Percentiles rank a stretch among this genome's conserved stretches.
Evolutionary conservation across 2,888 invertebrate species (phyloP).

Genomic region (Synergus itoensis): DNA sequence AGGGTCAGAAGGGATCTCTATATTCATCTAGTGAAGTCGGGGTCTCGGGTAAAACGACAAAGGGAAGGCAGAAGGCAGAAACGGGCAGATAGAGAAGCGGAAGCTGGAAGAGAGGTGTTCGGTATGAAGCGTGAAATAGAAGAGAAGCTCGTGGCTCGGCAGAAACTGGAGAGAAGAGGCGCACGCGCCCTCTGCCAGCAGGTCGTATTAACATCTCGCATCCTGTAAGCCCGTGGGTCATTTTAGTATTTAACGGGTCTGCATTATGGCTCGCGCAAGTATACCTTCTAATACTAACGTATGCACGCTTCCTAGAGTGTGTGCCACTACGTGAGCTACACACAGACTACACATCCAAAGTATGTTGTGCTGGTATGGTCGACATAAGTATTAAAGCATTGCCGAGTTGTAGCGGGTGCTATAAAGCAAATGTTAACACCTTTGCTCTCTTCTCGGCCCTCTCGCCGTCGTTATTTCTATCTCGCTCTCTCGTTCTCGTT

Average conservation of each 20-base stretch:
- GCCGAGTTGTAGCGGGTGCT: slow-evolving; percentile 49
- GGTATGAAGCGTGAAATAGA: slow-evolving; percentile 35
- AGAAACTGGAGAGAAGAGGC: slow-evolving; percentile 35
- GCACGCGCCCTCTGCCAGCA: slow-evolving; percentile 57
- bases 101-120: slow-evolving; percentile 1
- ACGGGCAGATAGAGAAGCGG: slow-evolving; percentile 48
- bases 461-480: slow-evolving; percentile 23
- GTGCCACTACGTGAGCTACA: slow-evolving; percentile 18
- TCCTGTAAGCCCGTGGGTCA: slow-evolving; percentile 67
- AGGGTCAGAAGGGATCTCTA: slow-evolving; percentile 44
- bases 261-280: slow-evolving; percentile 63
- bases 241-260: slow-evolving; percentile 71
- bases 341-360: slow-evolving; percentile 15
- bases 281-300: slow-evolving; percentile 52
- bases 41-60: background rate
- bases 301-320: slow-evolving; percentile 49
- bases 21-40: slow-evolving; percentile 7
- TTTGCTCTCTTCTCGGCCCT: slow-evolving; percentile 40
- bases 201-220: slow-evolving; percentile 70
- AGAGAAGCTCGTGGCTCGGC: background rate
- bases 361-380: slow-evolving; percentile 51
- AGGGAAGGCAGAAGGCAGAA: slow-evolving; percentile 60
- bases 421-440: slow-evolving; percentile 50
- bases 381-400: slow-evolving; percentile 68
- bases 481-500: slow-evolving; percentile 7